Conservation (phyloP, 2,797 vertebrate species). For the Myiothlypis coronata region DNA sequence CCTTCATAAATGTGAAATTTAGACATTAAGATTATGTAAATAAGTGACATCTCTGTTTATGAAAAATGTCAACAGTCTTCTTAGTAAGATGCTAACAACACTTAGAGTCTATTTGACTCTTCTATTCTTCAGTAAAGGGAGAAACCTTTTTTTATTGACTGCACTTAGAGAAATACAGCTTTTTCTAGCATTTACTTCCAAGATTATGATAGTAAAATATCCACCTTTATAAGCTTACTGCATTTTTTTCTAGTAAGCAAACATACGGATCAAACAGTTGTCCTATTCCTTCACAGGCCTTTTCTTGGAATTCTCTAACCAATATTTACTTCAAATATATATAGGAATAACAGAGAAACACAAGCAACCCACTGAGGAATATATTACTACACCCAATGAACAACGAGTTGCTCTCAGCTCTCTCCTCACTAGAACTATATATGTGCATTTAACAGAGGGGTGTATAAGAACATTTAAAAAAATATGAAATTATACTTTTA, state of each 20-base stretch:
- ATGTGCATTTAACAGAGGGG: neutral
- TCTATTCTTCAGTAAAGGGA: neutral
- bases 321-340: neutral
- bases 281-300: accelerated
- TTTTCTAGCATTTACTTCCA: neutral
- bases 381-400: neutral
- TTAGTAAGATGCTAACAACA: neutral
- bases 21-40: neutral
- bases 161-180: neutral
- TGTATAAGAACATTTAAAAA: neutral
- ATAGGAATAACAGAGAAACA: neutral
- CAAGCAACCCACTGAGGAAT: neutral
- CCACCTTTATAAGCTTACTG: neutral
- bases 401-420: neutral
- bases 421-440: neutral
- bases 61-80: neutral
- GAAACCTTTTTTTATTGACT: neutral
- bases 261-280: neutral
- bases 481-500: neutral
- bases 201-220: neutral
- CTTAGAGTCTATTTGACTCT: neutral
- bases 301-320: neutral
- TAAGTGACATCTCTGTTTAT: neutral
- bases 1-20: neutral
- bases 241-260: neutral